Base-by-base conservation (phyloP, 2,113 vertebrate species). In the Acinonyx jubatus region DNA sequence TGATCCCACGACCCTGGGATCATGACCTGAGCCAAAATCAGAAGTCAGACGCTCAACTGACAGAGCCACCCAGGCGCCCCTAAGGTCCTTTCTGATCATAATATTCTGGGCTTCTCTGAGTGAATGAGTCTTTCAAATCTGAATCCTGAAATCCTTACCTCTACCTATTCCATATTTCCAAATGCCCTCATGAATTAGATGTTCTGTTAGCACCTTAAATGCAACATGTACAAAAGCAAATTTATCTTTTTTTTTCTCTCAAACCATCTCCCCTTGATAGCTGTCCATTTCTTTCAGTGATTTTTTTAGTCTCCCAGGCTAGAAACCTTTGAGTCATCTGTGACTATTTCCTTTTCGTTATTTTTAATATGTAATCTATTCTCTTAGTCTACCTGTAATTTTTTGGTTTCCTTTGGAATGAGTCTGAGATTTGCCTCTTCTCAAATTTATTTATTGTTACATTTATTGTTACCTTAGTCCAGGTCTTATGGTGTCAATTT, bases 271-370 rank as follows among this genome's bases (percentile, higher is more conserved):
- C 27, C 45, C 41, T 93, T 76, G 21, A 55, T 61, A n/a, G 21
- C 1, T 84, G 18, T 73, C 63, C n/a, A 57, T 66, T 94, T 71
- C 9, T 91, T 19, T 89, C 69, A 83, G 7, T 94, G 79, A 94
- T 80, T 96, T 94, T 4, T 94, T 96, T 96, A 83, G 55, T 94
- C 45, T 96, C 76, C n/a, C 15, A 50, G 11, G 27, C 31, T 93
- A 66, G 61, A 92, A 84, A 90, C 45, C 69, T 94, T 92, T 23
- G 11, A 91, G 29, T 74, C 33, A 65, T 86, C 7, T 65, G 21
- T 96, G 23, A 61, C 61, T 84, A 13, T 96, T 90, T 87, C 33
- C 27, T 94, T 82, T 94, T 31, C 63, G 84, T 96, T 91, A 38
- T 76, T 50, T 10, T 80, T 33, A 52, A 27, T 80, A n/a, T 65